Percentiles rank a stretch among this genome's conserved stretches.
Conservation (phyloP, 2,113 vertebrate species). For the Brachyhypopomus occidentalis region DNA sequence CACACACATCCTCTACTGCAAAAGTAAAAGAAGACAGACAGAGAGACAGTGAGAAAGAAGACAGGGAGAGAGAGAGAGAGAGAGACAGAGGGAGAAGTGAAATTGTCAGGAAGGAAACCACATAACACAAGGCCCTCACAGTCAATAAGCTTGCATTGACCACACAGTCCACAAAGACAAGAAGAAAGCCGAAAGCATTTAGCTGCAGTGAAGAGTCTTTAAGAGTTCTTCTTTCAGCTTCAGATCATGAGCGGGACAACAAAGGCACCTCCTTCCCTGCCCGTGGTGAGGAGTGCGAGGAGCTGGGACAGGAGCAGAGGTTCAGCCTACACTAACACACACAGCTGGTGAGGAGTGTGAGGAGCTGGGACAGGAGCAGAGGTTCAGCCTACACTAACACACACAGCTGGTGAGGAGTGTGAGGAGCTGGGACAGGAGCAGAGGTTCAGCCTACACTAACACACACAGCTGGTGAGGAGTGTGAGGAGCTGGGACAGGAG, state of each 20-base stretch:
- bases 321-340: conserved; percentile 48
- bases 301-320: conserved; percentile 47
- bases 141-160: conserved; percentile 4
- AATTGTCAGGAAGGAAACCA: background rate
- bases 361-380: conserved; percentile 40
- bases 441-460: conserved; percentile 53
- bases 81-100: background rate
- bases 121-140: conserved; percentile 26
- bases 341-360: conserved; percentile 42
- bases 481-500: conserved; percentile 40
- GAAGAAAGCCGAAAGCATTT: conserved; percentile 35
- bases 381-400: conserved; percentile 53
- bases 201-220: background rate
- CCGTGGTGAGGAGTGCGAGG: conserved; percentile 41
- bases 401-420: conserved; percentile 38
- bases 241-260: conserved; percentile 18
- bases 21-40: background rate
- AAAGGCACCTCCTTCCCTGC: conserved; percentile 42
- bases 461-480: conserved; percentile 35
- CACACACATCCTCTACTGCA: background rate
- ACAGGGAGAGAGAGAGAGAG: background rate
- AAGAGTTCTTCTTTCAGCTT: conserved; percentile 5
- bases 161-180: conserved; percentile 28
- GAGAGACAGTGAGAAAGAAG: background rate
- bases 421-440: conserved; percentile 43